Base-by-base conservation (phyloP, 1,140 invertebrate species). In the Drosophila ananassae region DNA sequence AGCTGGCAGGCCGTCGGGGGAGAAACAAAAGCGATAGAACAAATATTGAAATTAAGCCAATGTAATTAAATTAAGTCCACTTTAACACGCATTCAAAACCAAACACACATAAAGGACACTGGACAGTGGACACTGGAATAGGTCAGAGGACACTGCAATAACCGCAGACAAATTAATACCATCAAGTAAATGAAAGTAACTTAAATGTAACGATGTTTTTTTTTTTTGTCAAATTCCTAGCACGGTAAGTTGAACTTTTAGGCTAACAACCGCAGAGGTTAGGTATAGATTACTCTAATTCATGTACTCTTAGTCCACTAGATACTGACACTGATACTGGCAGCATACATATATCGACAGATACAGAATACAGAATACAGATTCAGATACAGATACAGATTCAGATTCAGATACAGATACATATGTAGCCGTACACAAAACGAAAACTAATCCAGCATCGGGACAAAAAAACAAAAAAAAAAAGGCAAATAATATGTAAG, bases 51-150 rank as follows among this genome's bases (percentile, higher is more conserved):
- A 75, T 37, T 81, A 85, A 87, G 77, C 73, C 72, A 51, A 75
- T 79, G 75, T 82, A 82, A 84, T 87, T 77, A 71, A 62, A 74
- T 83, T 82, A 83, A 82, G 79, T 60, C 50, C 57, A 84, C 61
- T 80, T 69, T 47, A 50, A 66, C 54, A 64, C 52, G 34, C 62
- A 50, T 32, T 25, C 44, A 17, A 50, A 47, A 17, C 47, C 22
- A 34, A 10, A 50, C 30, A 47, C 5, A 59, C 17, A 57, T 12
- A 50, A 32, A 30, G 6, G 28, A 47, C 41, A 12, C 10, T n/a
- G 32, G 32, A 32, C 32, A 32, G 8, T n/a, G 34, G 34, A 37
- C 34, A 37, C 10, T 34, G 8, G 25, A 28, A 28, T 28, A 28
- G 4, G 25, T 34, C 32, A 12, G 3, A 8, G 32, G 32, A 32